A percentile compares a stretch with the other conserved stretches of the same genome.
Evolutionary conservation across 2,113 vertebrate species (phyloP).

Genomic region (Tragelaphus buxtoni): DNA sequence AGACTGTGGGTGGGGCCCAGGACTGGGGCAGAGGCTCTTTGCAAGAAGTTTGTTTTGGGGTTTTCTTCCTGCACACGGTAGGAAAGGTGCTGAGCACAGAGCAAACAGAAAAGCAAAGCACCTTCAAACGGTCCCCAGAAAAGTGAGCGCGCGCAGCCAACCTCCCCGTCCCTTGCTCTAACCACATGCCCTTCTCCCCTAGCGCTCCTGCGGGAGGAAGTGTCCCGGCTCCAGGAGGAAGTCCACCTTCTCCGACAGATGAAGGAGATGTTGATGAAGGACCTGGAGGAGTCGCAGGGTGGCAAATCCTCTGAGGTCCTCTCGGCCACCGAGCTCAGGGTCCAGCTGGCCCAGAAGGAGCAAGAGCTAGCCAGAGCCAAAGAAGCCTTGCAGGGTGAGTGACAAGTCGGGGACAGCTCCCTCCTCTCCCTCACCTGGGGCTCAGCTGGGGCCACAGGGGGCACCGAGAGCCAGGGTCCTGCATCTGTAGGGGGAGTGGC

Average conservation of each 20-base stretch:
- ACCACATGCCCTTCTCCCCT: conserved; percentile 69
- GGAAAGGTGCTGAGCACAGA: neutral
- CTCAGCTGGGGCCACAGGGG: neutral
- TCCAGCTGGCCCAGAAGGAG: conserved; percentile 97
- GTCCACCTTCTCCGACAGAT: conserved; percentile 97
- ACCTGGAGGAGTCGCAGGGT: conserved; percentile 95
- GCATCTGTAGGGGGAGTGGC: fast-evolving
- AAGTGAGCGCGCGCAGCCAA: fast-evolving
- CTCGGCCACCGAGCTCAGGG: conserved; percentile 93
- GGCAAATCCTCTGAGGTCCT: conserved; percentile 92
- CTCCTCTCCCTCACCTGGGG: fast-evolving
- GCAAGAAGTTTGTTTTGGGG: neutral
- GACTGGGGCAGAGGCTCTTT: neutral
- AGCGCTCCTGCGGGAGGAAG: conserved; percentile 96
- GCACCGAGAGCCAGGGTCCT: fast-evolving
- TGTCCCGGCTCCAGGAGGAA: conserved; percentile 96
- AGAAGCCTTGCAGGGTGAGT: conserved; percentile 95
- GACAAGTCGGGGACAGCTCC: fast-evolving
- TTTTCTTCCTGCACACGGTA: fast-evolving
- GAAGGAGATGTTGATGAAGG: conserved; percentile 97
- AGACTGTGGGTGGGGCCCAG: neutral
- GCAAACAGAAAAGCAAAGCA: neutral
- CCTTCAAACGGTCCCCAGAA: neutral
- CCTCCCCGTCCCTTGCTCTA: neutral
- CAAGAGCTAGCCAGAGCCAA: conserved; percentile 95